These are phyloP conservation scores for Theodoxus fluviatilis DNA, from an alignment of 2,888 invertebrate species.

Conservation along the genomic window DNA sequence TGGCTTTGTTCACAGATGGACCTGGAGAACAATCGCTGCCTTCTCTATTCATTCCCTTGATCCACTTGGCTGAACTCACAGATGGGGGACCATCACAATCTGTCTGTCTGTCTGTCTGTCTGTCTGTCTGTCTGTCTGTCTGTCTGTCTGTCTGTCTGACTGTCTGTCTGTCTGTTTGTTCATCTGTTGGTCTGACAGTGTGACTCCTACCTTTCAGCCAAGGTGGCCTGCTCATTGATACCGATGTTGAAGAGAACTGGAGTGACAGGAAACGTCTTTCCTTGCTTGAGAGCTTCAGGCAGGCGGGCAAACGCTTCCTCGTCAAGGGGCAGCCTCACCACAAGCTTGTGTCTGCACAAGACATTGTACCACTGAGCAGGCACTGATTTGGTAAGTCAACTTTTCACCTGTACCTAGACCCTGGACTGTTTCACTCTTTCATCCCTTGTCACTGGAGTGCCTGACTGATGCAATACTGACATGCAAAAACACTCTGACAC, in stretches of 20 bases:
- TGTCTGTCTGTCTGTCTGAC: not conserved
- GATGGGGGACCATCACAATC: not conserved
- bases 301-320: conserved; percentile 79
- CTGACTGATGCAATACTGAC: too few relatives aligned
- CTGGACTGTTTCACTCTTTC: too few relatives aligned
- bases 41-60: too few relatives aligned
- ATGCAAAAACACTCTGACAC: not conserved
- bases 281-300: conserved; percentile 66
- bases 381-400: not conserved
- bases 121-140: not conserved
- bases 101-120: not conserved
- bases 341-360: conserved; percentile 47
- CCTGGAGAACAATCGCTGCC: too few relatives aligned
- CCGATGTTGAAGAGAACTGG: conserved; percentile 94
- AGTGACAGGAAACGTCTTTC: conserved; percentile 73
- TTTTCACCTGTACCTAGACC: too few relatives aligned
- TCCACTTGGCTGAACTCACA: too few relatives aligned
- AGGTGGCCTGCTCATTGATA: conserved; percentile 89
- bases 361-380: not conserved
- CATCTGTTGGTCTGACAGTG: not conserved
- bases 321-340: conserved; percentile 69
- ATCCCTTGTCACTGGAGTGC: too few relatives aligned
- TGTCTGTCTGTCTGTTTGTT: too few relatives aligned
- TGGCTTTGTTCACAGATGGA: too few relatives aligned
- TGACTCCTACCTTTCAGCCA: conserved; percentile 77